Base-by-base conservation (phyloP, 1,140 invertebrate genomes). In the Lepidurus arcticus region DNA sequence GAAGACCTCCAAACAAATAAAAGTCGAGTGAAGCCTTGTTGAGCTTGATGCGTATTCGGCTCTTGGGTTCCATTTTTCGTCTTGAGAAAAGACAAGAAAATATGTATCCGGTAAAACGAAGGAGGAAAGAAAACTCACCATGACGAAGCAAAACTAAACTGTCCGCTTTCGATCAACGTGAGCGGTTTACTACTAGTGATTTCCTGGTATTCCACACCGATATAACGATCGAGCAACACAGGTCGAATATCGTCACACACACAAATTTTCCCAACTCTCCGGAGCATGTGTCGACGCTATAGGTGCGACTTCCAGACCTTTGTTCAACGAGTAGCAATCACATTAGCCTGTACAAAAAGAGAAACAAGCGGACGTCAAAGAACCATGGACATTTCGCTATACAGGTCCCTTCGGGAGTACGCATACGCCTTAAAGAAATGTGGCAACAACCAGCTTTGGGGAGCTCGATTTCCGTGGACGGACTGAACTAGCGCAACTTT, bases 1-100 rank as follows among this genome's bases (percentile, higher is more conserved):
- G 90, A 91, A 34, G 92, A 92, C 80, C 87, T 86, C 92, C 92
- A 93, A 86, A 91, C 89, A 84, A 90, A 90, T 8, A 93, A 84
- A 7, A 93, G 86, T 75, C 89, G 86, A 44, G 91, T 89, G 84
- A 92, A 92, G 26, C 90, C 90, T 21, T 65, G 53, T 16, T 65
- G 53, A 65, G 53, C 53, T 65, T 65, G 53, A 7, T 65, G 53
- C 0, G 3, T 4, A 13, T 21, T 65, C 53, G 53, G 53, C 21
- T 65, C 53, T 16, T 65, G 53, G 16, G 53, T 1, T 16, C 9
- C 13, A 21, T 65, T 65, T 65, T 13, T 16, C 53, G 21, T 65
- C 9, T 9, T 7, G 21, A 9, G 1, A 21, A 65, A 16, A 65
- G 0, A 3, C 4, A 65, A 65, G 0, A 65, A 65, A 65, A 7